phyloP scores from a whole-genome alignment of 2,888 invertebrate genomes.

The Theodoxus fluviatilis region DNA sequence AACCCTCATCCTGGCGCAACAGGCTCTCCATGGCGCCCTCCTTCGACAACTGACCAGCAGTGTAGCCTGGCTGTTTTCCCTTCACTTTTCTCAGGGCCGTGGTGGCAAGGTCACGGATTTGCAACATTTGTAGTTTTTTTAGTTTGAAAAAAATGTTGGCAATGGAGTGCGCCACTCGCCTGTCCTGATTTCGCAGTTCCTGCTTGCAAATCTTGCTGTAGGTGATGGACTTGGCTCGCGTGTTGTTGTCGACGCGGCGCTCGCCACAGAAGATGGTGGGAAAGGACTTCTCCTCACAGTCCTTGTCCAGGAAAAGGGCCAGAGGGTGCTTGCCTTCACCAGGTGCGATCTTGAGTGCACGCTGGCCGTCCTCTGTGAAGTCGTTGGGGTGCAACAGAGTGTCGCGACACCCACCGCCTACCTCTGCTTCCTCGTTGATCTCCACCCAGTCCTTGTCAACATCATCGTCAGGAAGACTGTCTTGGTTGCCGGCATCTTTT shows the following conservation, averaged over 20 bases:
- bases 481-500: not conserved
- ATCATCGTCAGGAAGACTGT: not conserved
- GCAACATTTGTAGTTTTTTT: slow-evolving; percentile 15
- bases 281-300: too few relatives aligned
- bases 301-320: not conserved
- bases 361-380: slow-evolving; percentile 1
- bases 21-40: not conserved
- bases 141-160: slow-evolving; percentile 14
- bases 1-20: slow-evolving; percentile 25
- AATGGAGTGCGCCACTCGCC: slow-evolving; percentile 2
- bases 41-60: not conserved
- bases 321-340: slow-evolving; percentile 13
- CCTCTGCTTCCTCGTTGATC: not conserved
- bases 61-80: not conserved
- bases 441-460: slow-evolving; percentile 9
- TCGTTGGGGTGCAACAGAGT: slow-evolving; percentile 10
- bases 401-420: not conserved
- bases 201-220: slow-evolving; percentile 7
- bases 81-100: not conserved
- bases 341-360: not conserved
- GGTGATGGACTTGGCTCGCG: not conserved
- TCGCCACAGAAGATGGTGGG: not conserved
- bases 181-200: slow-evolving; percentile 5
- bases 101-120: not conserved
- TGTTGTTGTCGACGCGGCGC: not conserved